Evolutionary conservation across 2,797 vertebrate genomes (phyloP).

Genomic region (Macrochelys suwanniensis): DNA sequence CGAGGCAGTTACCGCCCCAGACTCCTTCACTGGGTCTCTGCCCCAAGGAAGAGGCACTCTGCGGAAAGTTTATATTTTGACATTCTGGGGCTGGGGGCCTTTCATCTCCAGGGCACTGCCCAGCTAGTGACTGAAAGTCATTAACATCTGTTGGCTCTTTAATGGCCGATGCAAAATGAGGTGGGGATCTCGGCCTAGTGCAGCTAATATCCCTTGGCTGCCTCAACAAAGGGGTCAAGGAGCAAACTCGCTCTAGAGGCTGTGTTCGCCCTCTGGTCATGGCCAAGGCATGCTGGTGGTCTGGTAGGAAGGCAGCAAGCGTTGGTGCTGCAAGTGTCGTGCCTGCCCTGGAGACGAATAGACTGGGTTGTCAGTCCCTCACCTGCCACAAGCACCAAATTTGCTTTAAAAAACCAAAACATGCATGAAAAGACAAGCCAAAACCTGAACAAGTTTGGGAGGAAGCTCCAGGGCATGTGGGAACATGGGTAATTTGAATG

Average conservation of each 20-base stretch:
- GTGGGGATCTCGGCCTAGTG: too few relatives aligned
- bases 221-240: neutral
- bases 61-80: neutral
- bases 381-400: neutral
- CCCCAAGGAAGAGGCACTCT: neutral
- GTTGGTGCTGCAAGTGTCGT: rapidly evolving
- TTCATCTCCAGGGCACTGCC: neutral
- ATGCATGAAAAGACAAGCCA: neutral
- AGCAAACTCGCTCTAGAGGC: too few relatives aligned
- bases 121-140: neutral
- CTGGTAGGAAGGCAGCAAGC: neutral
- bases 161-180: neutral
- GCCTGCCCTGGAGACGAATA: neutral
- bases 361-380: neutral
- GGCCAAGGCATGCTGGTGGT: too few relatives aligned
- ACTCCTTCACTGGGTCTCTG: neutral
- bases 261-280: too few relatives aligned
- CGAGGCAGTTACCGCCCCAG: neutral
- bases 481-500: neutral
- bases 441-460: neutral
- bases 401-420: neutral
- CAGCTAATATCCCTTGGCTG: too few relatives aligned
- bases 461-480: neutral
- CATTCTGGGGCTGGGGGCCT: neutral
- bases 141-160: neutral